Evolutionary conservation across 1,140 invertebrate genomes (phyloP).

Genomic region (Dryas iulia): DNA sequence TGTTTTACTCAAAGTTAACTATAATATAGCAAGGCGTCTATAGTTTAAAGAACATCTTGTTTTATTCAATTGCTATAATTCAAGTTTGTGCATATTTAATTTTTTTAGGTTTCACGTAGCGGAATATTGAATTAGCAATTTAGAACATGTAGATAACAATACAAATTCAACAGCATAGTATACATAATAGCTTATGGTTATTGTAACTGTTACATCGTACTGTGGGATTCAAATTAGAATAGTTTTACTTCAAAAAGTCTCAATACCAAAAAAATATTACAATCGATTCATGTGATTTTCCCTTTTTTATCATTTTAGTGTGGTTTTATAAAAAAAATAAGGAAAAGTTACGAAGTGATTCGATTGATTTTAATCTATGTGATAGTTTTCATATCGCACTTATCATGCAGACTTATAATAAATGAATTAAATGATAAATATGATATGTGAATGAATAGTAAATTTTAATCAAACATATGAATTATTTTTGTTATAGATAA

Average conservation of each 20-base stretch:
- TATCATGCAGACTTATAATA: neutral
- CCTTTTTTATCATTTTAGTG: no score
- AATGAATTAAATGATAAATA: neutral
- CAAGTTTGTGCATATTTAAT: neutral
- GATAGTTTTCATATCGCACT: neutral
- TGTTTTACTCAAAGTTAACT: neutral
- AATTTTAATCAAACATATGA: neutral
- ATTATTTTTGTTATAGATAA: neutral
- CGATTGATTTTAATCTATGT: neutral
- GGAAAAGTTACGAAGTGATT: neutral
- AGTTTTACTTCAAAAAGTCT: neutral
- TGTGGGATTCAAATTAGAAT: neutral
- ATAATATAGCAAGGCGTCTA: neutral
- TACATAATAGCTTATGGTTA: neutral
- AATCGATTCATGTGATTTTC: no score
- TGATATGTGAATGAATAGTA: neutral
- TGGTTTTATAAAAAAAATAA: neutral
- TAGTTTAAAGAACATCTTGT: neutral
- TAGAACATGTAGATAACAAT: neutral
- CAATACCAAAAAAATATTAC: neutral
- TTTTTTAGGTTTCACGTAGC: no score
- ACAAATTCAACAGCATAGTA: neutral
- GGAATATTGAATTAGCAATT: neutral
- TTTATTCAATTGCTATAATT: neutral
- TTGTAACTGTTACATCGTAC: neutral